Evolutionary conservation across 2,113 vertebrate genomes (phyloP), one percentile per base, ranked within the genome.

Genomic region (Sebastes schlegelii): DNA sequence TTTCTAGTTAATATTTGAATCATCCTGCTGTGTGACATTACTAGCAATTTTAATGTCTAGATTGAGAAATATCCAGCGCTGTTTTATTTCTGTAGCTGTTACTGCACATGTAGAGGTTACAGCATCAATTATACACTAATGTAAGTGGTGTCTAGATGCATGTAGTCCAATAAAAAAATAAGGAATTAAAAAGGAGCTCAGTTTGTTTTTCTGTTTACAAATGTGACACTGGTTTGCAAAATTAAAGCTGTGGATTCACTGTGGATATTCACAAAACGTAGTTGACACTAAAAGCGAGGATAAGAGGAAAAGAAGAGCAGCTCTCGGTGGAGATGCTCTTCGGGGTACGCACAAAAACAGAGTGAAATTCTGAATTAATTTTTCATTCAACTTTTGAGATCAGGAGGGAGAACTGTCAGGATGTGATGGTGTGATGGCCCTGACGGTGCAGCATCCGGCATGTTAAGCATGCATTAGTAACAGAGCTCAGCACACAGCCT

Each of bases 91-190:
- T 86, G 87, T 86, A 68, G 70, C 63, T 60, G 57, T 86, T 65
- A 51, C 73, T 66, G 76, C 79, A 86, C 70, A 84, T 76, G 55
- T 76, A 70, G 45, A 86, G 71, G 67, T 90, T 63, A 87, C 74
- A 72, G 83, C 88, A 91, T 92, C 87, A 83, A 19, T 85, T 86
- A 80, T 88, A 77, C 90, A 91, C 89, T 84, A 45, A 69, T 91
- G 86, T 91, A 77, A 88, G 82, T 68, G 88, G 57, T 89, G 87
- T 89, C 77, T 85, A 78, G 86, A 92, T 91, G 92, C 93, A 94
- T 93, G 92, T 88, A 77, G 82, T 87, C 80, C 76, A 93, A 93
- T 94, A 93, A 93, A 94, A 77, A 83, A 67, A 46, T 58, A 80
- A 45, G 74, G 40, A 12, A 84, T 69, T 73, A 23, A 77, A 86